These are phyloP conservation scores for Allacma fusca DNA, from an alignment of 2,888 invertebrate species.

Conservation along the genomic window DNA sequence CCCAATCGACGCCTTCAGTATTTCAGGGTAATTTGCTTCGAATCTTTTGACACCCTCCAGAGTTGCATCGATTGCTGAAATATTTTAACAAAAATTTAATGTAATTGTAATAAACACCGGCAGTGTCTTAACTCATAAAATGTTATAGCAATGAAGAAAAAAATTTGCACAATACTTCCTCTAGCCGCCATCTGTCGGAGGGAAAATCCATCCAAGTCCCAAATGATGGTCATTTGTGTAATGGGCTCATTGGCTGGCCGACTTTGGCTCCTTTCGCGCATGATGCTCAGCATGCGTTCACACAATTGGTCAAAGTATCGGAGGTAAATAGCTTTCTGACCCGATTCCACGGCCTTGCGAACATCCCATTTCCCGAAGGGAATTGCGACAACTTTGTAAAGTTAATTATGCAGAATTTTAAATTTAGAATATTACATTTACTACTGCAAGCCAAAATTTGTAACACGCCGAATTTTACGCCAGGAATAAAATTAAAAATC, in stretches of 20 bases:
- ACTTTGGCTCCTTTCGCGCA: constrained; percentile 21
- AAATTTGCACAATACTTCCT: no score
- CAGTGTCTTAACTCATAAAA: no score
- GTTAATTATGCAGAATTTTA: background rate
- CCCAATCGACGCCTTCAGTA: constrained; percentile 29
- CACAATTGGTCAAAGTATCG: constrained; percentile 26
- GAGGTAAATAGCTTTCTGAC: constrained; percentile 17
- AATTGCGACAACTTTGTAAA: background rate
- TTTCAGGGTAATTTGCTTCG: constrained; percentile 47
- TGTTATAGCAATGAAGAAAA: no score
- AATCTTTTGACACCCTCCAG: constrained; percentile 37
- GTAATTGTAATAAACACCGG: no score
- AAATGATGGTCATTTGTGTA: constrained; percentile 30
- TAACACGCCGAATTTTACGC: no score
- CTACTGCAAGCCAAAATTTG: background rate
- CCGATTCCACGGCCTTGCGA: constrained; percentile 22
- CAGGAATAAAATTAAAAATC: no score
- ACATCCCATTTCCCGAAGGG: constrained; percentile 30
- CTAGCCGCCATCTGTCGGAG: constrained; percentile 24
- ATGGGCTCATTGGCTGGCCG: constrained; percentile 10
- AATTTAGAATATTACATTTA: background rate
- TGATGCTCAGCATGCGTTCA: constrained; percentile 3
- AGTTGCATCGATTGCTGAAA: constrained; percentile 35
- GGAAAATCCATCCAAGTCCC: constrained; percentile 32
- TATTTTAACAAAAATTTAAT: background rate